Evolutionary conservation across 2,797 vertebrate genomes (phyloP), one percentile per base, ranked within the genome.

Genomic region (Aeoliscus strigatus): DNA sequence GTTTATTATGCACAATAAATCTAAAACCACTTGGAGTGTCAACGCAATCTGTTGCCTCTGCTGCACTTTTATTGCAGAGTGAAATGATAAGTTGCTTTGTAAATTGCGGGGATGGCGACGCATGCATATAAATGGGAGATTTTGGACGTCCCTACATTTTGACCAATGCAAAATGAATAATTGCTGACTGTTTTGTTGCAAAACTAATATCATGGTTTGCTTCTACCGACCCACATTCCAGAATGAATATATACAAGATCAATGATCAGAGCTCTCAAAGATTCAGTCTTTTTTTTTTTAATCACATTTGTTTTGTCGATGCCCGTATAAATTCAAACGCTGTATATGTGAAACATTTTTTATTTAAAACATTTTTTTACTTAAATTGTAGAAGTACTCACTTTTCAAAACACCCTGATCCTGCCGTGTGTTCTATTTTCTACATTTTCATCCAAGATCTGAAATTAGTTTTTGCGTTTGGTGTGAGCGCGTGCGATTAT

Each of bases 1-100:
- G 75, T 83, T 84, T 83, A 82, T 80, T 85, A 82, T 84, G 81
- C 80, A 78, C 81, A 78, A 84, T 85, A 84, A 84, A 85, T 83
- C 80, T 82, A 73, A 78, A 83, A 82, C 73, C 78, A 80, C 79
- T 83, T 60, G 72, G 61, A 74, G 60, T 83, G 75, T 81, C 77
- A 77, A 59, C 49, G 69, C 69, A 73, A 82, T 83, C 76, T 79
- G 68, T 80, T 78, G 73, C 73, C 73, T 73, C 66, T 36, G 70
- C 75, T 68, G 66, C 75, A 70, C 63, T 75, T 74, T 77, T 74
- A 81, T 79, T 67, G 81, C 54, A 0, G 51, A 49, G 67, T 44
- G 52, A 73, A 72, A 77, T 84, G 80, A 84, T 77, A 66, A 81
- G 80, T 81, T 82, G 60, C 75, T 77, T 79, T 81, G 70, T 77